Evolutionary conservation across 2,888 invertebrate genomes (phyloP), one percentile per base, ranked within the genome.

Genomic region (Myopa tessellatipennis): DNA sequence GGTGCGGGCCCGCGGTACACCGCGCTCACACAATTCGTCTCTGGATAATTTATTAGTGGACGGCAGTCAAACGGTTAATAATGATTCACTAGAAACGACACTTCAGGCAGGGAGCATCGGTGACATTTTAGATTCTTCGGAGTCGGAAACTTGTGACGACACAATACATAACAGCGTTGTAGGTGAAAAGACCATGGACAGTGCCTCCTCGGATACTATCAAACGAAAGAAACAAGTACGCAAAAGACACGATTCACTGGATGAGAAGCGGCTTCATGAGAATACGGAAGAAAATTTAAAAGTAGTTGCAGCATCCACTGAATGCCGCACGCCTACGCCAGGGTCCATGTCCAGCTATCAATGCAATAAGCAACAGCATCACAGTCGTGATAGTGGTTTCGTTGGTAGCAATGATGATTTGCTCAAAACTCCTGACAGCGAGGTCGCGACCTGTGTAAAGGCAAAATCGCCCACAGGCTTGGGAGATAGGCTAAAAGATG

Each of bases 391-490:
- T 87, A 96, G 96, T 83, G 96, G 96, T 3, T 96, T 96, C 84
- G 94, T 96, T 70, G 96, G 96, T 7, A 96, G 95, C 87, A 95
- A 95, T 85, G 96, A 96, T 85, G 96, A 96, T 88, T 90, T 96
- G 79, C 90, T 96, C 61, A 93, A 94, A 87, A 90, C 90, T 79
- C 90, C 91, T 83, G 90, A 87, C 4, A 80, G 76, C 60, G 87
- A 87, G n/a, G 67, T 65, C 12, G 36, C 79, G 4, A 80, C 83
- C 6, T 38, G 55, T 18, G 70, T 74, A 16, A 4, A 81, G 52
- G 79, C 80, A 7, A 87, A 85, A 73, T 86, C 86, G 0, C 86
- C 87, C 4, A 85, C 83, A 0, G 81, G 82, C 0, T 78, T 87
- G 71, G 84, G 85, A n/a, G 86, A 87, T 71, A 87, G 87, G 3